Evolutionary conservation across 1,140 invertebrate species (phyloP).

Genomic region (Drosophila saltans): DNA sequence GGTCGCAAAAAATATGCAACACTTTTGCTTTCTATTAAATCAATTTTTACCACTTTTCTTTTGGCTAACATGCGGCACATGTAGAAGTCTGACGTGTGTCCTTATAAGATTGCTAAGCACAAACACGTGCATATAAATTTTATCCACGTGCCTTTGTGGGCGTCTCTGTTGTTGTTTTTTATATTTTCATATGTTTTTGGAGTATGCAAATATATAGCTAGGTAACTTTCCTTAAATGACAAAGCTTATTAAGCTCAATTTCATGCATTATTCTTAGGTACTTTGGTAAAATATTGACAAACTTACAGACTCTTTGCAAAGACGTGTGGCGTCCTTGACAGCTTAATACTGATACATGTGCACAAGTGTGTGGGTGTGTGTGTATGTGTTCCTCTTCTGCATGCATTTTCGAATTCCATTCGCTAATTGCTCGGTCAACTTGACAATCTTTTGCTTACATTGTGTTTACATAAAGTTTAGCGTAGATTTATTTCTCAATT

Average conservation of each 20-base stretch:
- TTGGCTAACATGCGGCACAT: not conserved
- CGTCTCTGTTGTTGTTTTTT: not conserved
- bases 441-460: conserved; percentile 14
- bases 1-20: conserved; percentile 53
- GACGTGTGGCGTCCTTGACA: conserved; percentile 18
- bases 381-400: not conserved
- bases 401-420: conserved; percentile 10
- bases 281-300: conserved; percentile 6
- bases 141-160: conserved; percentile 36
- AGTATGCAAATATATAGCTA: conserved; percentile 14
- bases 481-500: conserved; percentile 10
- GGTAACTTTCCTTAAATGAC: conserved; percentile 18
- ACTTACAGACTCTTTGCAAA: not conserved
- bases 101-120: conserved; percentile 27
- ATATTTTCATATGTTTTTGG: not conserved
- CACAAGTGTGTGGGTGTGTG: not conserved
- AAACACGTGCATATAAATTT: conserved; percentile 34
- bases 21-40: not conserved
- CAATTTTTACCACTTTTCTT: not conserved
- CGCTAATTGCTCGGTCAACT: conserved; percentile 22
- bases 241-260: conserved; percentile 22
- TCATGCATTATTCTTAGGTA: conserved; percentile 1
- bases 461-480: conserved; percentile 16
- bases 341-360: conserved; percentile 2
- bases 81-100: not conserved